Percentiles rank a stretch among this genome's conserved stretches.
Evolutionary conservation across 2,113 vertebrate species (phyloP).

Genomic region (Eonycteris spelaea): DNA sequence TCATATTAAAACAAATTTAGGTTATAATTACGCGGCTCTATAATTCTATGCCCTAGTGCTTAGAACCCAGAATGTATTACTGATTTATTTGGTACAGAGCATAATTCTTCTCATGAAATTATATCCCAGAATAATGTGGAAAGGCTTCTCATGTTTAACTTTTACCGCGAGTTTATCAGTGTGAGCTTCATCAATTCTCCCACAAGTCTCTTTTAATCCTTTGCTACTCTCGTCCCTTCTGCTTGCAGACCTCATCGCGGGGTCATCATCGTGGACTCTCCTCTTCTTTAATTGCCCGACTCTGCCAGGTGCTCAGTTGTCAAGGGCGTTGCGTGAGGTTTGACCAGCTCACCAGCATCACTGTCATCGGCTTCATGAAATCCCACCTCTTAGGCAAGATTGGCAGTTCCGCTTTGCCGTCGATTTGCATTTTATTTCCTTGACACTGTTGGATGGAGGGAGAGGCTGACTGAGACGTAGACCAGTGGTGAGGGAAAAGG

Average conservation of each 20-base stretch:
- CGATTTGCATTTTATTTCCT: not conserved
- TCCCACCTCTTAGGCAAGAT: not conserved
- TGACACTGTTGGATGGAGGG: not conserved
- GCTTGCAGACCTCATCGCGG: not conserved
- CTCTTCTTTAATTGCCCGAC: not conserved
- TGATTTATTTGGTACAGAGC: not conserved
- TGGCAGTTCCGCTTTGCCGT: not conserved
- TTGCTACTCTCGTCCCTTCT: not conserved
- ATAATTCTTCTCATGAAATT: not conserved
- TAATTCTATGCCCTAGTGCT: not conserved
- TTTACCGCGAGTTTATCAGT: not conserved
- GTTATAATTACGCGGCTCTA: constrained; percentile 37
- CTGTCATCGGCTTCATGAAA: not conserved
- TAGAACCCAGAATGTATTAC: not conserved
- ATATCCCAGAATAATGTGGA: not conserved
- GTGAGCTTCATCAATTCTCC: not conserved
- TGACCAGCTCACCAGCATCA: not conserved
- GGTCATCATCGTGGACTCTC: not conserved
- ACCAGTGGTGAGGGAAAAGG: not conserved
- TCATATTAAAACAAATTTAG: constrained; percentile 6
- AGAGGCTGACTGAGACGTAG: not conserved
- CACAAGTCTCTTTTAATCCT: not conserved
- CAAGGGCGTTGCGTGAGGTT: not conserved
- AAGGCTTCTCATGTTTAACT: not conserved
- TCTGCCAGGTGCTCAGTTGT: not conserved